Evolutionary conservation across 1,140 invertebrate species (phyloP).

Genomic region (Drosophila pachea): DNA sequence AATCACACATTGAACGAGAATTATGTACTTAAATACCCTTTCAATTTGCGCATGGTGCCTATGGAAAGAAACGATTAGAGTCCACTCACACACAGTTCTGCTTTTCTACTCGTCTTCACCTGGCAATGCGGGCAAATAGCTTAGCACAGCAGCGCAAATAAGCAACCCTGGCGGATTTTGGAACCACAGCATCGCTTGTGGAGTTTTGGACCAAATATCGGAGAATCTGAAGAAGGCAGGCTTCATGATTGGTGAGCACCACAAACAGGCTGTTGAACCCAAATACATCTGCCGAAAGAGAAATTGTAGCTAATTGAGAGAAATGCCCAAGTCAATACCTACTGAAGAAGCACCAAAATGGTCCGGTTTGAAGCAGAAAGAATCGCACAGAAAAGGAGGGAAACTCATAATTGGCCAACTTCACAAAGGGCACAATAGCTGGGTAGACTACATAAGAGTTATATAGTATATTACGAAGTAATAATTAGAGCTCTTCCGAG

Average conservation of each 20-base stretch:
- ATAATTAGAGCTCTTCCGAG: too few species aligned
- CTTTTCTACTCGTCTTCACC: constrained; percentile 19
- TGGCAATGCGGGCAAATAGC: constrained; percentile 55
- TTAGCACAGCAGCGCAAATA: constrained; percentile 57
- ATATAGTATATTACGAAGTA: not conserved
- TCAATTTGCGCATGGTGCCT: constrained; percentile 60
- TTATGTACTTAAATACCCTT: constrained; percentile 61
- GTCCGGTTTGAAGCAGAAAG: constrained; percentile 54
- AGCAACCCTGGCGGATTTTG: constrained; percentile 23
- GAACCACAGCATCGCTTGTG: constrained; percentile 44
- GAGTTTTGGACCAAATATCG: constrained; percentile 54
- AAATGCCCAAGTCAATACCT: not conserved
- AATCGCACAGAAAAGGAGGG: constrained; percentile 60
- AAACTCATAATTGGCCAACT: constrained; percentile 45
- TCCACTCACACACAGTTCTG: not conserved
- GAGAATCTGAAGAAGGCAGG: constrained; percentile 48
- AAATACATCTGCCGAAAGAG: constrained; percentile 47
- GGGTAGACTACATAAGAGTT: constrained; percentile 47
- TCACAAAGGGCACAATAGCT: constrained; percentile 52
- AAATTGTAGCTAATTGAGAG: not conserved
- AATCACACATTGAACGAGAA: constrained; percentile 58
- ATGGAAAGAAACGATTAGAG: not conserved
- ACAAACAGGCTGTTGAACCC: constrained; percentile 65
- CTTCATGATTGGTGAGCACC: constrained; percentile 59
- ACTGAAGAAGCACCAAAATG: constrained; percentile 61